Conservation (phyloP, 2,113 vertebrate genomes). For the Ptilorrhoa leucosticta region DNA sequence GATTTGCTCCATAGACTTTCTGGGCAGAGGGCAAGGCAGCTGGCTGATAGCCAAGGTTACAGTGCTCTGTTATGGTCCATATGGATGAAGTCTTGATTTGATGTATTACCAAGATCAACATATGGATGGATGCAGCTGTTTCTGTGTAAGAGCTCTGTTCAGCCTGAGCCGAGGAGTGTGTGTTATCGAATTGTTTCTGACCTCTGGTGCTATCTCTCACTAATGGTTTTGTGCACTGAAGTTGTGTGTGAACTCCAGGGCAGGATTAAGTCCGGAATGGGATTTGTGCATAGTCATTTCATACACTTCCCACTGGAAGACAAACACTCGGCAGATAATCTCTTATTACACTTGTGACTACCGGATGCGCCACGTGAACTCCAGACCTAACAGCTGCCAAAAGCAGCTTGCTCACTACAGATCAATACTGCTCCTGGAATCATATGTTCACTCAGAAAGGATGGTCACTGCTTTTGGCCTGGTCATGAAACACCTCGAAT, state of each 20-base stretch:
- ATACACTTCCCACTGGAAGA: slow-evolving; percentile 9
- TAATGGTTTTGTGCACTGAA: background rate
- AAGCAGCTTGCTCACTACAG: background rate
- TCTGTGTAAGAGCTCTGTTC: background rate
- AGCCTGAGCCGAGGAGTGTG: background rate
- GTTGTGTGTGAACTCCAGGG: background rate
- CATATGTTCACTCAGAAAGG: rapidly evolving
- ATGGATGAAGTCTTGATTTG: slow-evolving; percentile 1
- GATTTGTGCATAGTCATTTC: slow-evolving; percentile 37
- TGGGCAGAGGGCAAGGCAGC: background rate
- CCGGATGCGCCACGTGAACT: background rate
- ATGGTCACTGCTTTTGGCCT: background rate
- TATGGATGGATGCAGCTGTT: background rate
- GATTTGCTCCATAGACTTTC: background rate
- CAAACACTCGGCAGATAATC: slow-evolving; percentile 18
- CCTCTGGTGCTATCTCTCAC: background rate
- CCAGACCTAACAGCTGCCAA: background rate
- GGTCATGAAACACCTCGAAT: background rate
- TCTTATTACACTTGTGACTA: background rate
- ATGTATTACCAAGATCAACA: background rate
- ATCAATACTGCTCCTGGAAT: background rate
- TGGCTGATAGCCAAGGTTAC: background rate
- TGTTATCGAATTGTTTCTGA: background rate
- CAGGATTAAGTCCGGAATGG: slow-evolving; percentile 19
- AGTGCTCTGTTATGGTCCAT: background rate